These are phyloP conservation scores for Eonycteris spelaea DNA, from an alignment of 2,113 vertebrate genomes.

Conservation along the genomic window DNA sequence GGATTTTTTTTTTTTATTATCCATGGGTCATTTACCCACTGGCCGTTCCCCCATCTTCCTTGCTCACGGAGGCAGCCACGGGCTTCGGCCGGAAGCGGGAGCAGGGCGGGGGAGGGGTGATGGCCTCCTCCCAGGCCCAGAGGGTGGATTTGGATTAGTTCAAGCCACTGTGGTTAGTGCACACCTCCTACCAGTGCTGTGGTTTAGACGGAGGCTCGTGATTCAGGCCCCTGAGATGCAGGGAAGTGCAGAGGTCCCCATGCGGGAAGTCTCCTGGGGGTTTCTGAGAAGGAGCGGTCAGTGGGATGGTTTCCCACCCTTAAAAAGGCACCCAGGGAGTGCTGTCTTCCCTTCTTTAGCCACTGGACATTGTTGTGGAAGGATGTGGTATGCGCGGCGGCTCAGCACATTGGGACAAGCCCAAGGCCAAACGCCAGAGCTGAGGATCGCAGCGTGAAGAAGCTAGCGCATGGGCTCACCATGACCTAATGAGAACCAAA, in stretches of 20 bases:
- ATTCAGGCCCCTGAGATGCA: neutral
- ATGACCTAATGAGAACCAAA: neutral
- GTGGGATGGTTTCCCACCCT: neutral
- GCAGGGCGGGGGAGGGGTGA: too few relatives aligned
- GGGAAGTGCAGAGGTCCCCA: neutral
- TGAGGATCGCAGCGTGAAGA: neutral
- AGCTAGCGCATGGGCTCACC: neutral
- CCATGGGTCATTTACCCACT: neutral
- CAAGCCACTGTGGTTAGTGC: neutral
- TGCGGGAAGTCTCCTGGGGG: neutral
- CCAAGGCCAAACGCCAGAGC: neutral
- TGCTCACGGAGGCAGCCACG: neutral
- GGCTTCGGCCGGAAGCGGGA: neutral
- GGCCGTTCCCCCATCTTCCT: neutral
- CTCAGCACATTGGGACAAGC: neutral
- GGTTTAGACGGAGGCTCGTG: neutral
- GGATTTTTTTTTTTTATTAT: neutral
- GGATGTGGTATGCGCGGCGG: neutral
- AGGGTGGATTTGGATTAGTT: neutral
- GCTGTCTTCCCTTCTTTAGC: neutral
- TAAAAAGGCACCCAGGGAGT: neutral
- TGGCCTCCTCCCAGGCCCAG: neutral
- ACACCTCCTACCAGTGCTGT: neutral
- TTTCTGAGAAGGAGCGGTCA: neutral
- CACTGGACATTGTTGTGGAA: neutral